Evolutionary conservation across 2,797 vertebrate genomes (phyloP).

Genomic region (Enteromius radiatus): DNA sequence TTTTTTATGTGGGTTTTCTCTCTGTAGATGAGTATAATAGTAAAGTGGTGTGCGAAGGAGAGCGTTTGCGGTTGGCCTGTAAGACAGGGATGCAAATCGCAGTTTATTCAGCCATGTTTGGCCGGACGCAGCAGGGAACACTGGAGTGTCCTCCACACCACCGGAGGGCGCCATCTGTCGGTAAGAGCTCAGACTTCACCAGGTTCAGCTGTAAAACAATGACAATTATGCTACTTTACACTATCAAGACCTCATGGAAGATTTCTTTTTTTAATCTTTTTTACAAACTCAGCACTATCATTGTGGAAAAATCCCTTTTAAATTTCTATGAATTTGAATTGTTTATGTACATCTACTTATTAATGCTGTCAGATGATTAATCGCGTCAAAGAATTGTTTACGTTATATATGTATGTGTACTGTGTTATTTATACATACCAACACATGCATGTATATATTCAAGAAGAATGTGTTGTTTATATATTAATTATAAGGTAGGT

Average conservation of each 20-base stretch:
- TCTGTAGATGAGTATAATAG: conserved; percentile 89
- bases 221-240: not conserved
- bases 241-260: not conserved
- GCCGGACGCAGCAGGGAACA: conserved; percentile 82
- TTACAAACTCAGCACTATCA: too few relatives aligned
- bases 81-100: conserved; percentile 88
- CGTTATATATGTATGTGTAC: too few relatives aligned
- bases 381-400: too few relatives aligned
- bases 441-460: too few relatives aligned
- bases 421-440: too few relatives aligned
- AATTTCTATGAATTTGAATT: not conserved
- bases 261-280: not conserved
- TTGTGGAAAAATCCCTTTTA: not conserved
- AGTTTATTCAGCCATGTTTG: conserved; percentile 87
- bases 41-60: conserved; percentile 90
- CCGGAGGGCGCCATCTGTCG: conserved; percentile 79
- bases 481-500: too few relatives aligned
- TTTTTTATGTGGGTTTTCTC: conserved; percentile 50
- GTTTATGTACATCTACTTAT: too few relatives aligned
- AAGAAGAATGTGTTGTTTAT: too few relatives aligned
- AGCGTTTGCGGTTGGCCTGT: conserved; percentile 87
- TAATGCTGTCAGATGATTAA: too few relatives aligned
- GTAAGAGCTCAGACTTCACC: conserved; percentile 70
- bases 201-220: not conserved
- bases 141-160: conserved; percentile 86